Base-by-base conservation (phyloP, 2,888 invertebrate species). In the Scaeva pyrastri region DNA sequence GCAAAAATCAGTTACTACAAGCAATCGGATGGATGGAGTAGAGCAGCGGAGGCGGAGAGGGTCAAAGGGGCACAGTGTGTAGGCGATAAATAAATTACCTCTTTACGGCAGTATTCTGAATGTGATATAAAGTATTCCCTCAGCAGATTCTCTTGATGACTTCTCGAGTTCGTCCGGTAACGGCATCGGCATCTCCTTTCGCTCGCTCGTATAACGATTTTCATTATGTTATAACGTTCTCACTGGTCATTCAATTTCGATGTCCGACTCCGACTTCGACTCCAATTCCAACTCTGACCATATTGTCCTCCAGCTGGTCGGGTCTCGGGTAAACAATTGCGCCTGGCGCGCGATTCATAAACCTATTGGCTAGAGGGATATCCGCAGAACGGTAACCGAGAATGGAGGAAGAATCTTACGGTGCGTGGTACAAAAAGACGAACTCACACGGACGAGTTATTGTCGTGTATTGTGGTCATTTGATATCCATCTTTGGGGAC, bases 71-170 rank as follows among this genome's bases (percentile, higher is more conserved):
- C 45, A n/a, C 55, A 16, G 43, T 73, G 81, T 85, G 85, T 85
- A 81, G 85, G 85, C 81, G 85, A 85, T 85, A 81, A 85, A 85
- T 85, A 85, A 85, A 85, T 85, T 85, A 81, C 85, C 76, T 85
- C 76, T 73, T 77, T 85, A 70, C 72, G 76, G 73, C 80, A 55
- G 55, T 73, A 56, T 48, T 43, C 68, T 72, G 81, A 80, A 72
- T 76, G 71, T 55, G 55, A 75, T 79, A 79, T 84, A 84, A 84
- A 79, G 64, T 76, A 72, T 68, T 56, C 76, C 50, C 48, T 21
- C 21, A 16, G 43, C 39, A 43, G 43, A 55, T 36, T 23, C 10
- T 31, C 19, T 11, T 50, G 26, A 55, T 39, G 14, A 26, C 36
- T 21, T 16, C 43, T 64, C 45, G 48, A 7, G 45, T 45, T 70